Percentiles rank a stretch among this genome's conserved stretches.
Evolutionary conservation across 2,888 invertebrate species (phyloP).

Genomic region (Arctia plantaginis): DNA sequence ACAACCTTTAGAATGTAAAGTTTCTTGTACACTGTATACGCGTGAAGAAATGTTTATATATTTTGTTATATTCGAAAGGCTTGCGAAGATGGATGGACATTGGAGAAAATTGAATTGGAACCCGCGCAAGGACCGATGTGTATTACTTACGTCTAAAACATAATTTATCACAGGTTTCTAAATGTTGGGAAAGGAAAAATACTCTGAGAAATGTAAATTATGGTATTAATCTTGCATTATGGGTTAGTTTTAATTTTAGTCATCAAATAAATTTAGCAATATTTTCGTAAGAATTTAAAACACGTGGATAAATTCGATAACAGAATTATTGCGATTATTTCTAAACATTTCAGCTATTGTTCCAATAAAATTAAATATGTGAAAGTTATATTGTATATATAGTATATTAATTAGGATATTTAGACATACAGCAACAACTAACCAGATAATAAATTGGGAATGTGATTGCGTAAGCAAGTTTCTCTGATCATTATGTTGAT

Average conservation of each 20-base stretch:
- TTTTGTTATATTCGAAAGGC: slow-evolving; percentile 13
- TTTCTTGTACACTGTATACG: neutral
- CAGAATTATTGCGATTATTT: too few species aligned
- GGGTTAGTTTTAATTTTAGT: neutral
- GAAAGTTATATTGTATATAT: neutral
- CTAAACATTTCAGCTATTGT: too few species aligned
- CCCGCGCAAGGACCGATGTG: slow-evolving; percentile 8
- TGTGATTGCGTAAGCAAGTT: slow-evolving; percentile 13
- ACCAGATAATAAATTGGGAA: slow-evolving; percentile 13
- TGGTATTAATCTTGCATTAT: neutral
- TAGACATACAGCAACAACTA: neutral
- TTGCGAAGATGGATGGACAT: slow-evolving; percentile 21
- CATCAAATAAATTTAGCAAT: neutral
- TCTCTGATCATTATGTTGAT: neutral
- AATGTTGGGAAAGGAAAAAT: neutral
- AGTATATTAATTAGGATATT: neutral
- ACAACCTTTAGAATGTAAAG: neutral
- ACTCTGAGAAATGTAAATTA: neutral
- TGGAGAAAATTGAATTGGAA: slow-evolving; percentile 16
- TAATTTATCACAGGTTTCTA: slow-evolving; percentile 12
- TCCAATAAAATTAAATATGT: neutral
- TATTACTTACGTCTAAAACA: slow-evolving; percentile 20
- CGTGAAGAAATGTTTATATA: slow-evolving; percentile 19
- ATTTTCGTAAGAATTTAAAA: too few species aligned
- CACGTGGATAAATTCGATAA: too few species aligned